Evolutionary conservation across 2,113 vertebrate genomes (phyloP).

Genomic region (Madoqua kirkii): DNA sequence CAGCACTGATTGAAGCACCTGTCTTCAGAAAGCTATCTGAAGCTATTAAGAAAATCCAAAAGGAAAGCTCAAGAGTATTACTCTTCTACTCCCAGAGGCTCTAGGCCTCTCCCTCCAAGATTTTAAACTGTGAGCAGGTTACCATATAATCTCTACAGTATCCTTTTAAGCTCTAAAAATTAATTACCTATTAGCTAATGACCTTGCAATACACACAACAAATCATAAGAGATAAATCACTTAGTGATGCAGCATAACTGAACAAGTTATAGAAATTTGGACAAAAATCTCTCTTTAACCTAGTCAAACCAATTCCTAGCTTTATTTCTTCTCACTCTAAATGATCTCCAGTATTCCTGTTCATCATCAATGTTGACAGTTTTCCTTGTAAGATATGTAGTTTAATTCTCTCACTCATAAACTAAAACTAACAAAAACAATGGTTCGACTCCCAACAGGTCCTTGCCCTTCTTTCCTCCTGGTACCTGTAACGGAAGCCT

Average conservation of each 20-base stretch:
- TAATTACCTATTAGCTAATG: neutral
- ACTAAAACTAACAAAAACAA: neutral
- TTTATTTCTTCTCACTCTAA: neutral
- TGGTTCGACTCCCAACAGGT: neutral
- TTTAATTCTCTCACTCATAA: neutral
- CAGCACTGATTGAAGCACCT: neutral
- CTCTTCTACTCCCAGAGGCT: neutral
- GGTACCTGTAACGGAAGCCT: neutral
- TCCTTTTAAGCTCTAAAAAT: constrained; percentile 4
- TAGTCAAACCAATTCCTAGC: neutral
- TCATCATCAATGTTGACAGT: neutral
- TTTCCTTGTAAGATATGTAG: neutral
- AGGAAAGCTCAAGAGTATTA: neutral
- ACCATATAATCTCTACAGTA: neutral
- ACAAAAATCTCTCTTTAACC: neutral
- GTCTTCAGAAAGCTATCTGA: constrained; percentile 9
- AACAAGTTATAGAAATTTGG: neutral
- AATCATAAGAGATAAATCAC: neutral
- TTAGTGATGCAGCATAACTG: neutral
- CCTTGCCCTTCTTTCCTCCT: neutral
- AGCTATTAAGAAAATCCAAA: neutral
- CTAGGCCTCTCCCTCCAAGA: neutral
- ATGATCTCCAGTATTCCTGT: neutral
- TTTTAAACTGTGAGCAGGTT: neutral
- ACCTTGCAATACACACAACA: neutral